Percentiles rank a stretch among this genome's conserved stretches.
phyloP scores from a whole-genome alignment of 2,797 vertebrate genomes.

The Rousettus madagascariensis region DNA sequence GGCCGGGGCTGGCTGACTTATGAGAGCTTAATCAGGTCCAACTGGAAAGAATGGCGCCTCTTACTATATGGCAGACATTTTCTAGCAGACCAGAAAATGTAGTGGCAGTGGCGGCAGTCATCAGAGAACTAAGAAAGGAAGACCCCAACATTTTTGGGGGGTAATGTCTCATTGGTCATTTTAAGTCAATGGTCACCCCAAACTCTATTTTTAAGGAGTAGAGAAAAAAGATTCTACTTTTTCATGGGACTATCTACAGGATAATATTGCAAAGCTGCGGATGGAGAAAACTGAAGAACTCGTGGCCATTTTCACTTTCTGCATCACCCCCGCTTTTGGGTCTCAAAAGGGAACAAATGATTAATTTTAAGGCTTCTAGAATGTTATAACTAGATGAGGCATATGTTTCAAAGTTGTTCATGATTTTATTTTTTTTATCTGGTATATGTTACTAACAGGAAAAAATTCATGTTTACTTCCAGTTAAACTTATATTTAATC shows the following conservation, averaged over 20 bases:
- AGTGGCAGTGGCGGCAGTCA: not conserved
- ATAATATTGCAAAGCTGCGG: not conserved
- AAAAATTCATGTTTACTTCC: not conserved
- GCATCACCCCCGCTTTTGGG: not conserved
- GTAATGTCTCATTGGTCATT: not conserved
- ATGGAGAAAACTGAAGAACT: not conserved
- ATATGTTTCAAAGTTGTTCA: not conserved
- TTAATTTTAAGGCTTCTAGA: not conserved
- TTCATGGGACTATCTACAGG: not conserved
- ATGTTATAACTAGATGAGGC: not conserved
- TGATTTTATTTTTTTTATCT: not conserved
- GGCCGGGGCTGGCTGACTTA: not conserved
- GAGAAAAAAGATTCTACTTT: not conserved
- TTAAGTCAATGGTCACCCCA: not conserved
- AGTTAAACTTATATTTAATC: not conserved
- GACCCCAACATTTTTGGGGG: not conserved
- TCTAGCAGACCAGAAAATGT: not conserved
- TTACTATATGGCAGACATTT: not conserved
- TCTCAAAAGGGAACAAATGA: not conserved
- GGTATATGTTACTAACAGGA: not conserved
- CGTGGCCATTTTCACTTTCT: not conserved
- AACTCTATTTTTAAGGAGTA: not conserved
- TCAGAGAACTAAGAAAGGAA: not conserved
- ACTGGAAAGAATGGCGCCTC: not conserved
- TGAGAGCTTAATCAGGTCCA: not conserved